Base-by-base conservation (phyloP, 1,140 invertebrate genomes). In the Listronotus bonariensis region DNA sequence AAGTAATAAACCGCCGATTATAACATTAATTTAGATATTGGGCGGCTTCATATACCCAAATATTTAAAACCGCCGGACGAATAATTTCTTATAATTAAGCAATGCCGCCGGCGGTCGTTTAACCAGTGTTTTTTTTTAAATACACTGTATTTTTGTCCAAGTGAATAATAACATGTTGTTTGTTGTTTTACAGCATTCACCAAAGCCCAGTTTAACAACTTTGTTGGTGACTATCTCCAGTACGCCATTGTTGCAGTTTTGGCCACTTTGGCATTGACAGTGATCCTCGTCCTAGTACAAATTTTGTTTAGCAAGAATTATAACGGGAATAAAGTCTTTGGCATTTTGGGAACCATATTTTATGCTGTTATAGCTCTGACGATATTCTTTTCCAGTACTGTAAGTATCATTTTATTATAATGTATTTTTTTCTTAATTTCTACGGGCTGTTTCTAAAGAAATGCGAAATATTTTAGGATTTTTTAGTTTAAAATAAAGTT, bases 371-470 rank as follows among this genome's bases (percentile, higher is more conserved):
- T 85, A 20, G 85, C 87, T 51, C 69, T 81, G 7, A 79, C 79
- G 15, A 76, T 91, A 36, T 91, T 92, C 72, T 79, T 80, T 17
- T 78, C 90, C 15, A 90, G 86, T 68, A 74, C 88, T 75, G 89
- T 90, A 81, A 82, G 85, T 79, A 62, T 31, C 45, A 45, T 8
- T 46, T 54, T 41, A 41, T n/a, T n/a, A n/a, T n/a, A n/a, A n/a
- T n/a, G n/a, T n/a, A n/a, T n/a, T n/a, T n/a, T n/a, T n/a, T n/a
- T n/a, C n/a, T n/a, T n/a, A n/a, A n/a, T n/a, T n/a, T n/a, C n/a
- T n/a, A n/a, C n/a, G n/a, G n/a, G n/a, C n/a, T n/a, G n/a, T n/a
- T n/a, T n/a, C n/a, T n/a, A n/a, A n/a, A n/a, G n/a, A n/a, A n/a
- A n/a, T n/a, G n/a, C n/a, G n/a, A n/a, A n/a, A n/a, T n/a, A n/a